phyloP scores from a whole-genome alignment of 2,888 invertebrate species.

The Hylaea fasciaria region DNA sequence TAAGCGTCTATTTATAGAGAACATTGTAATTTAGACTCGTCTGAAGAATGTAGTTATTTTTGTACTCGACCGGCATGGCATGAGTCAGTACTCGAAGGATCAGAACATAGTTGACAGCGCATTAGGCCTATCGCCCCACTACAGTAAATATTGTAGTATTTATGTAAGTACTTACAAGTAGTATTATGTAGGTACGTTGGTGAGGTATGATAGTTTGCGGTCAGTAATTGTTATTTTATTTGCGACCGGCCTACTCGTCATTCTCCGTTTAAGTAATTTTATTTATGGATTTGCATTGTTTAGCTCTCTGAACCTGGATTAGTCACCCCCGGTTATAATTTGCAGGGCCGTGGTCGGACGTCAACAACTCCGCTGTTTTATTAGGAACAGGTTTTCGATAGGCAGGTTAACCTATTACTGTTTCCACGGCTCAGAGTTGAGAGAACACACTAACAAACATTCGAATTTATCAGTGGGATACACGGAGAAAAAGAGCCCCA shows the following conservation, averaged over 20 bases:
- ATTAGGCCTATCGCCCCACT: neutral
- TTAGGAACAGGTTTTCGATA: no score
- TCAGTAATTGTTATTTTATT: neutral
- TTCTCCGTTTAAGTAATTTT: no score
- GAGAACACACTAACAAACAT: no score
- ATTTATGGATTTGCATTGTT: neutral
- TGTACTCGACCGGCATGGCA: conserved; percentile 10
- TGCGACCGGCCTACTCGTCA: no score
- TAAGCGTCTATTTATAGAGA: conserved; percentile 34
- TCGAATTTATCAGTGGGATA: no score
- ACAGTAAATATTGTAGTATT: neutral
- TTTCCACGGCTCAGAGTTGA: no score
- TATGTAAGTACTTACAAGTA: neutral
- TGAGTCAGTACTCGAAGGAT: conserved; percentile 27
- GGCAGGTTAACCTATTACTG: no score
- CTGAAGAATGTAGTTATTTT: conserved; percentile 33
- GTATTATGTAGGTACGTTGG: neutral
- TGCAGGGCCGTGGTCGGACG: no score
- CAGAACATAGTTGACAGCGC: conserved; percentile 11
- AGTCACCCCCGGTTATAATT: neutral
- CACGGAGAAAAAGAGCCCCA: no score
- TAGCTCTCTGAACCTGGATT: neutral
- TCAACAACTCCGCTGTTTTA: no score
- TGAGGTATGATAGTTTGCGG: neutral
- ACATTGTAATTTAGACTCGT: conserved; percentile 32